Evolutionary conservation across 1,140 invertebrate species (phyloP).

Genomic region (Reticulitermes speratus): DNA sequence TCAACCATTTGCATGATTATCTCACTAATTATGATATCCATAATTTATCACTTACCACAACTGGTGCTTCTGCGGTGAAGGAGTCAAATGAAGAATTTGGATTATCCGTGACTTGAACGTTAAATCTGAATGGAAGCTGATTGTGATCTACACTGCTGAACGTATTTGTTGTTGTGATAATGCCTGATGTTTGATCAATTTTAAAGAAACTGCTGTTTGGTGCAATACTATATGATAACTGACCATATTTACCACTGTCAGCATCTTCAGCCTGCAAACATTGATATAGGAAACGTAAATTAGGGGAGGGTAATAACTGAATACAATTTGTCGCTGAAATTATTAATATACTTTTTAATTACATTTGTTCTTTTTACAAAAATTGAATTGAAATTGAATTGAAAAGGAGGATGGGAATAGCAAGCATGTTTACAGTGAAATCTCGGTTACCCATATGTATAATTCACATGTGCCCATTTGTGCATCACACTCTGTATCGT

Average conservation of each 20-base stretch:
- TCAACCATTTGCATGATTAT: too few species aligned
- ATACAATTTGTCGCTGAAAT: too few species aligned
- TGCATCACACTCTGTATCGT: too few species aligned
- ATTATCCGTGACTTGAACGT: constrained; percentile 73
- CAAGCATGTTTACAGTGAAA: too few species aligned
- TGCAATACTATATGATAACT: constrained; percentile 68
- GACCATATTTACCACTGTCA: constrained; percentile 77
- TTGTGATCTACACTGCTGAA: constrained; percentile 64
- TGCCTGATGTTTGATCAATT: constrained; percentile 70
- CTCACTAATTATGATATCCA: too few species aligned
- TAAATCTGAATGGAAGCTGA: constrained; percentile 70
- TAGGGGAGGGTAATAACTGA: constrained; percentile 15
- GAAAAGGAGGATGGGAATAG: too few species aligned
- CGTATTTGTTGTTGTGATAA: constrained; percentile 68
- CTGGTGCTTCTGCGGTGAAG: constrained; percentile 60
- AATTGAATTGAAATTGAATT: too few species aligned
- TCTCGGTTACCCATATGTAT: too few species aligned
- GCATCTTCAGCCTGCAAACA: constrained; percentile 68
- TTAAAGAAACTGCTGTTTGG: constrained; percentile 64
- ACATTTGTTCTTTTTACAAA: too few species aligned
- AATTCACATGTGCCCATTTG: too few species aligned
- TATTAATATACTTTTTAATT: too few species aligned
- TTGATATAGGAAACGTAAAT: neutral
- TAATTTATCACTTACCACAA: constrained; percentile 55
- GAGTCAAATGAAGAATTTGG: constrained; percentile 60